A percentile compares a stretch with the other conserved stretches of the same genome.
Conservation (phyloP, 2,888 invertebrate species). For the Malthinus seriepunctatus region DNA sequence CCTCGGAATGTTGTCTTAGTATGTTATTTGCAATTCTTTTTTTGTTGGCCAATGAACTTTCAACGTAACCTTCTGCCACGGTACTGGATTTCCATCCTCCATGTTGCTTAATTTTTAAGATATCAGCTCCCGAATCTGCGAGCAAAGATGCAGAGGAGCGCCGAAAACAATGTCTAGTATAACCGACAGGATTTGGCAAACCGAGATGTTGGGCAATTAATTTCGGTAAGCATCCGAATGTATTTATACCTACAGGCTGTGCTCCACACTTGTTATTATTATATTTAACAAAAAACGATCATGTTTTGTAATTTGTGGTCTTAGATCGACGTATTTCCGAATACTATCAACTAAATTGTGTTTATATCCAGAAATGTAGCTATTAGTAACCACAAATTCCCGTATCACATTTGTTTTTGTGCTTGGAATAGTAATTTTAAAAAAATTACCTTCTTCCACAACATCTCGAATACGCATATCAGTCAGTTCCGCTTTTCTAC, state of each 20-base stretch:
- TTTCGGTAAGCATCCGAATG: constrained; percentile 6
- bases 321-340: constrained; percentile 3
- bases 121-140: neutral
- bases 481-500: constrained; percentile 7
- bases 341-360: constrained; percentile 12
- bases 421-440: constrained; percentile 1
- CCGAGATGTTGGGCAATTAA: constrained; percentile 6
- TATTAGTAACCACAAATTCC: constrained; percentile 6
- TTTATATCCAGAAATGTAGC: neutral
- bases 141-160: neutral
- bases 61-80: neutral
- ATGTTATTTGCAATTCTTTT: no score
- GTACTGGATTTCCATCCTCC: neutral
- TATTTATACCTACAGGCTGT: constrained; percentile 8
- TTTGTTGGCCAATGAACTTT: no score
- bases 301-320: constrained; percentile 3
- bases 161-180: neutral
- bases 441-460: constrained; percentile 2
- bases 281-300: constrained; percentile 2
- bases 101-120: neutral
- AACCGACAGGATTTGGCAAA: neutral
- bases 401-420: constrained; percentile 5
- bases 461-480: constrained; percentile 8
- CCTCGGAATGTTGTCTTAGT: no score
- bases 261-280: constrained; percentile 2